Percentiles rank a stretch among this genome's conserved stretches.
Evolutionary conservation across 2,113 vertebrate species (phyloP).

Genomic region (Actinemys pallida): DNA sequence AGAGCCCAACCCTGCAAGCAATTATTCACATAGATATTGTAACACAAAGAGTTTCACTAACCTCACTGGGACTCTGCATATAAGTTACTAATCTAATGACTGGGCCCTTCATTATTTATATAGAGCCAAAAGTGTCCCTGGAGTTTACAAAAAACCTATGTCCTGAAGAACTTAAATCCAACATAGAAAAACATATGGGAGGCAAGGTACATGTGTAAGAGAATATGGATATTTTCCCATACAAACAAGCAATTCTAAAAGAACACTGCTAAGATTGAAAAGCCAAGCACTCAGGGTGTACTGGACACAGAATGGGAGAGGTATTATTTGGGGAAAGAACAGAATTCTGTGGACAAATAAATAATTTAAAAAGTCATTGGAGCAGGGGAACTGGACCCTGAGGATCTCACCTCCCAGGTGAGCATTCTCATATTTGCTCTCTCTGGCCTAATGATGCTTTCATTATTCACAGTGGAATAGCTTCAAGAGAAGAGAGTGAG

Average conservation of each 20-base stretch:
- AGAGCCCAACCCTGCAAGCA: fast-evolving
- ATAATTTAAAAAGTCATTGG: background rate
- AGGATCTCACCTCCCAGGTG: too few species aligned
- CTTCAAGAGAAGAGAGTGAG: too few species aligned
- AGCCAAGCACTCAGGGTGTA: background rate
- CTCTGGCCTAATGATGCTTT: background rate
- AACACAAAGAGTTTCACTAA: background rate
- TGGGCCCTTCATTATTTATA: background rate
- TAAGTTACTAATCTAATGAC: background rate
- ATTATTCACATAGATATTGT: background rate
- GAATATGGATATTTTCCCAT: background rate
- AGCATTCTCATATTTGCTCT: background rate
- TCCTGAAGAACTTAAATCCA: background rate
- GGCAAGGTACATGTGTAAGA: background rate
- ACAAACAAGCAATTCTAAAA: background rate
- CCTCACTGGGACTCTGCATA: background rate
- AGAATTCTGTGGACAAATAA: background rate
- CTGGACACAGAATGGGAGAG: background rate
- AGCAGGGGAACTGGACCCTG: background rate
- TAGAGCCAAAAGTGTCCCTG: background rate
- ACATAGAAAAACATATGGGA: background rate
- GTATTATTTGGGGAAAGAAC: background rate
- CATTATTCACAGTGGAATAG: background rate
- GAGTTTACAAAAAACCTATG: background rate
- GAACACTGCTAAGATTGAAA: background rate